These are phyloP conservation scores for Hirtodrosophila duncani DNA, from an alignment of 2,888 invertebrate genomes.

Conservation along the genomic window DNA sequence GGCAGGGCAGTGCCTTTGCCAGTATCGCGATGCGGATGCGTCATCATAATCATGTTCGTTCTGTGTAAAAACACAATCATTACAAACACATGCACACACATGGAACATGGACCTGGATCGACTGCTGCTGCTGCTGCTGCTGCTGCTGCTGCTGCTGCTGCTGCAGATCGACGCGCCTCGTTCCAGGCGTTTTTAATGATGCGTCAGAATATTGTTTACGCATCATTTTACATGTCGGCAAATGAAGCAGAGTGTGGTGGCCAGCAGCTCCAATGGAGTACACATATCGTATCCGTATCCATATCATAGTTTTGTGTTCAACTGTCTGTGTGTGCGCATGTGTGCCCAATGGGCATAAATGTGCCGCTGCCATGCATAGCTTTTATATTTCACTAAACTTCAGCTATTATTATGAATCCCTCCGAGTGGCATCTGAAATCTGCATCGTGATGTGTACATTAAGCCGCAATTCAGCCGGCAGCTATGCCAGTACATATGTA, in stretches of 20 bases:
- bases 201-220: constrained; percentile 73
- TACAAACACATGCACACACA: constrained; percentile 20
- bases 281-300: constrained; percentile 10
- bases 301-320: neutral
- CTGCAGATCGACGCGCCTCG: constrained; percentile 40
- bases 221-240: constrained; percentile 70
- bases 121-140: constrained; percentile 36
- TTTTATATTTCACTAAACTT: neutral
- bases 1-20: constrained; percentile 56
- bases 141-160: constrained; percentile 17
- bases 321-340: constrained; percentile 15
- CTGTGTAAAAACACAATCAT: constrained; percentile 48
- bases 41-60: constrained; percentile 65
- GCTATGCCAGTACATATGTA: constrained; percentile 19
- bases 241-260: constrained; percentile 17
- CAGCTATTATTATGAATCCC: constrained; percentile 50
- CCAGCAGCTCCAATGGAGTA: constrained; percentile 7
- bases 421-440: constrained; percentile 27
- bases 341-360: constrained; percentile 19
- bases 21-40: constrained; percentile 53
- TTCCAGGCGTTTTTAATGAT: constrained; percentile 69
- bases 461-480: constrained; percentile 50
- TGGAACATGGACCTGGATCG: constrained; percentile 32
- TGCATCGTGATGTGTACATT: constrained; percentile 58
- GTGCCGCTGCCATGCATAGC: constrained; percentile 5